Percentiles rank a stretch among this genome's conserved stretches.
These are phyloP conservation scores for Loxodonta africana DNA, from an alignment of 2,113 vertebrate species.

Conservation along the genomic window DNA sequence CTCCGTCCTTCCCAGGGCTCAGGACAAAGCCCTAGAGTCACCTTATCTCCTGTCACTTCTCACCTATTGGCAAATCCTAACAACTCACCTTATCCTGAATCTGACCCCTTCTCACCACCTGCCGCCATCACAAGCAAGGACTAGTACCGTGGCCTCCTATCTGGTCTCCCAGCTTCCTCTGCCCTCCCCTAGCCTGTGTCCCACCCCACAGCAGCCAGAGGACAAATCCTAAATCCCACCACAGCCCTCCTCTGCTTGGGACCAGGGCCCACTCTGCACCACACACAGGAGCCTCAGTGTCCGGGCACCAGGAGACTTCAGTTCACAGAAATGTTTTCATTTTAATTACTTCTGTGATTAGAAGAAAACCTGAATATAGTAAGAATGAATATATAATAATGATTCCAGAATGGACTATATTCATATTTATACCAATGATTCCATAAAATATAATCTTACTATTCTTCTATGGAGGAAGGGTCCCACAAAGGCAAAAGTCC, in stretches of 20 bases:
- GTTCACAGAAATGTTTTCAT: neutral
- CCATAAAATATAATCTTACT: neutral
- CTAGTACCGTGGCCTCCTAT: neutral
- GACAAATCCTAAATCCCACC: neutral
- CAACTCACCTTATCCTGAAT: neutral
- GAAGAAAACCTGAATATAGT: neutral
- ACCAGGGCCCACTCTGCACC: neutral
- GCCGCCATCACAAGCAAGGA: neutral
- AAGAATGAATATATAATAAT: neutral
- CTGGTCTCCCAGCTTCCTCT: neutral
- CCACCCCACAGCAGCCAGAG: neutral
- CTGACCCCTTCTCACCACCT: neutral
- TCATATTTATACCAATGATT: neutral
- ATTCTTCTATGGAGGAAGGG: neutral
- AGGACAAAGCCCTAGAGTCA: neutral
- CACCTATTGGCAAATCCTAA: neutral
- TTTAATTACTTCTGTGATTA: neutral
- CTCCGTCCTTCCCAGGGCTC: neutral
- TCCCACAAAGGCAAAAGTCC: neutral
- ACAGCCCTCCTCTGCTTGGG: neutral
- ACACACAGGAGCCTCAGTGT: neutral
- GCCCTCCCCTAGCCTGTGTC: neutral
- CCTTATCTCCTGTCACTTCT: neutral
- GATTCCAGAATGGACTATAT: neutral
- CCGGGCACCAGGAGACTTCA: neutral